phyloP scores from a whole-genome alignment of 37 sponge, comb jelly and placozoan genomes.

The Halisarca cf. caerulea region DNA sequence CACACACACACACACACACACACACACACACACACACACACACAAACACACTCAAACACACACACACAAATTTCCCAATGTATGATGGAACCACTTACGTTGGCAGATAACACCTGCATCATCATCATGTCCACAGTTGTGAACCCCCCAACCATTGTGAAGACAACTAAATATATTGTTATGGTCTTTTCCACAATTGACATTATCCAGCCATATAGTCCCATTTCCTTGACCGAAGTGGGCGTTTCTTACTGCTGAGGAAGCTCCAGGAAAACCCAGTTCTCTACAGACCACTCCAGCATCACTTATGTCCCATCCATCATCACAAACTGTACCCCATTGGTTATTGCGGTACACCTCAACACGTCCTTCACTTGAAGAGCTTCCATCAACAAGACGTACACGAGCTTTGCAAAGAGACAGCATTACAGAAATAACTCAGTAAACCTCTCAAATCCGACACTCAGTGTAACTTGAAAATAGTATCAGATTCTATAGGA shows the following conservation, averaged over 20 bases:
- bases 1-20: too few species aligned
- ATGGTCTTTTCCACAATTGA: constrained; percentile 19
- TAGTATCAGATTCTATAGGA: too few species aligned
- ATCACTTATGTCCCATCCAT: constrained; percentile 31
- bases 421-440: too few species aligned
- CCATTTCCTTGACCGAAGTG: constrained; percentile 24
- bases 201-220: constrained; percentile 13
- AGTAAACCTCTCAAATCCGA: too few species aligned
- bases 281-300: constrained; percentile 27
- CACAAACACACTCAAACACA: too few species aligned
- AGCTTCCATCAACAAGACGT: background rate
- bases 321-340: constrained; percentile 52
- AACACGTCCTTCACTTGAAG: constrained; percentile 5
- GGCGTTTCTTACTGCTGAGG: background rate
- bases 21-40: too few species aligned
- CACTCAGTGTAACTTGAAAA: too few species aligned
- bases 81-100: too few species aligned
- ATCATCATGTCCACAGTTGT: constrained; percentile 32
- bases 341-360: constrained; percentile 10
- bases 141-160: background rate
- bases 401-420: background rate
- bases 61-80: too few species aligned
- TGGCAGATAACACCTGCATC: constrained; percentile 24
- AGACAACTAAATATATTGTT: background rate
- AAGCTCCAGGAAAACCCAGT: constrained; percentile 16